Evolutionary conservation across 2,113 vertebrate genomes (phyloP).

Genomic region (Hypocryptadius cinnamomeus): DNA sequence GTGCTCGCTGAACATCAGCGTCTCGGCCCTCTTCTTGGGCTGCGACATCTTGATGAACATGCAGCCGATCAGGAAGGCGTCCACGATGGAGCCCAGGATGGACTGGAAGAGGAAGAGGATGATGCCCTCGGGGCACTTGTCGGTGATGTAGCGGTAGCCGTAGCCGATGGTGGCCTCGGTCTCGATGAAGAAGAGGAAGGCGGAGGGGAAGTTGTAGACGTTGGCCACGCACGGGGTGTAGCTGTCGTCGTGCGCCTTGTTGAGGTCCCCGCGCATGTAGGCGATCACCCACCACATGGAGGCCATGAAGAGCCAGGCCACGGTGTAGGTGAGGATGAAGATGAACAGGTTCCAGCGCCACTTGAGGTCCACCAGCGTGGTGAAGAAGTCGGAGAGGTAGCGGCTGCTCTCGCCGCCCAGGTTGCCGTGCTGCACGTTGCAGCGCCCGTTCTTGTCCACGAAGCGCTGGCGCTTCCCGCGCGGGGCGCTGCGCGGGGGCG

Average conservation of each 20-base stretch:
- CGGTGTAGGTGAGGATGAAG: conserved; percentile 97
- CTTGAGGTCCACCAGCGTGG: conserved; percentile 97
- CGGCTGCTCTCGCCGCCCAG: conserved; percentile 94
- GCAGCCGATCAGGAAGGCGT: conserved; percentile 96
- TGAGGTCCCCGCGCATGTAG: conserved; percentile 92
- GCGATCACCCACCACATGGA: conserved; percentile 99
- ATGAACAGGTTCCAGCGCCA: conserved; percentile 99
- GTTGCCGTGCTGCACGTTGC: conserved; percentile 98
- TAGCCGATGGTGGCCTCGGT: conserved; percentile 98
- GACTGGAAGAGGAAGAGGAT: conserved; percentile 98
- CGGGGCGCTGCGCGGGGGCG: conserved; percentile 63
- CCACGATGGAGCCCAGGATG: conserved; percentile 96
- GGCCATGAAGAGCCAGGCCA: conserved; percentile 99
- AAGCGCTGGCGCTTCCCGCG: conserved; percentile 94
- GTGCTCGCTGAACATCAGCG: conserved; percentile 96
- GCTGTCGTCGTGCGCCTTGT: conserved; percentile 90
- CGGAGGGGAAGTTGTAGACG: conserved; percentile 97
- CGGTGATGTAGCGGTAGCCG: conserved; percentile 96
- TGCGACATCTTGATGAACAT: conserved; percentile 99
- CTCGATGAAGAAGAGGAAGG: conserved; percentile 98
- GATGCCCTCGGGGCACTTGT: conserved; percentile 98
- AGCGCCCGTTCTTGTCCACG: conserved; percentile 98
- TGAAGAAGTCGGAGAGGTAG: conserved; percentile 97
- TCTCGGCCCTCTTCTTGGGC: conserved; percentile 97
- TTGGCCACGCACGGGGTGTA: conserved; percentile 98